Conservation (phyloP, 2,888 invertebrate species). For the Gortyna flavago region DNA sequence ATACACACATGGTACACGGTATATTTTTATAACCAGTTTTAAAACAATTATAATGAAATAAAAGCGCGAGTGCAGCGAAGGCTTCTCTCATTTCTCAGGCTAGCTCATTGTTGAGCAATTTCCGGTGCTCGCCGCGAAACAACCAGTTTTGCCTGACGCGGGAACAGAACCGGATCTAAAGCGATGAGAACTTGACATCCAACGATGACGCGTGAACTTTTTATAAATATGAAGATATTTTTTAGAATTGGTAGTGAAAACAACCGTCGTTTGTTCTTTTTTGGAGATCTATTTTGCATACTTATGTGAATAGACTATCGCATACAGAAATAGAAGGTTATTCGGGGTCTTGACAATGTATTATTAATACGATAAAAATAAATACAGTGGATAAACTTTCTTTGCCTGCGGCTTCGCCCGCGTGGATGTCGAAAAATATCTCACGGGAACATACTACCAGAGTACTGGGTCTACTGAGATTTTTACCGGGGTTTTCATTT, state of each 20-base stretch:
- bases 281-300: conserved; percentile 6
- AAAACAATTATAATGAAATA: conserved; percentile 32
- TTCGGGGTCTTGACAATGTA: not conserved
- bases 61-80: conserved; percentile 22
- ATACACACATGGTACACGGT: not conserved
- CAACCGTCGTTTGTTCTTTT: not conserved
- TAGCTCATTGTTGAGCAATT: conserved; percentile 61
- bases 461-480: not conserved
- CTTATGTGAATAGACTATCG: no score
- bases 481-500: no score
- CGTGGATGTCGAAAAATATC: not conserved
- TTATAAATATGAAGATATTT: not conserved
- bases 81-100: conserved; percentile 43
- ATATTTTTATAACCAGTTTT: conserved; percentile 20
- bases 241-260: conserved; percentile 5
- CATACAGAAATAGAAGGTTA: not conserved
- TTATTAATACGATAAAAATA: not conserved
- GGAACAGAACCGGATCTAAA: conserved; percentile 44
- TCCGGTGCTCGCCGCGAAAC: conserved; percentile 51
- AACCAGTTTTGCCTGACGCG: conserved; percentile 58
- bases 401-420: no score
- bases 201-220: conserved; percentile 12
- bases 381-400: no score
- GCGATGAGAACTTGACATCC: conserved; percentile 44
- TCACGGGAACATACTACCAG: not conserved